Percentiles rank a stretch among this genome's conserved stretches.
These are phyloP conservation scores for Pristis pectinata DNA, from an alignment of 2,797 vertebrate genomes.

Conservation along the genomic window DNA sequence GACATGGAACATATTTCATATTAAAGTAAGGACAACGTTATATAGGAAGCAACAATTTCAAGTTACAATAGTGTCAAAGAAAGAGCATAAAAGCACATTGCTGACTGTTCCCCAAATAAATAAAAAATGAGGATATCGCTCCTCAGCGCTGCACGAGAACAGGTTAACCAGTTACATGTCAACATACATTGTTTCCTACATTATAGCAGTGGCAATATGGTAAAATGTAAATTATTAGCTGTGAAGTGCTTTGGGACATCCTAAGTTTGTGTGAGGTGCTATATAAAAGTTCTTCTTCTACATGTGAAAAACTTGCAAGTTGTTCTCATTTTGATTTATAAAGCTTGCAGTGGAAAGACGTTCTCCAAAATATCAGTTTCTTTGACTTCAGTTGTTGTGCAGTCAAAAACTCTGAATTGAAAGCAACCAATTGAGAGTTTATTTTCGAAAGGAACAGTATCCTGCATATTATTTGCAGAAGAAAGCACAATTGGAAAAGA, in stretches of 20 bases:
- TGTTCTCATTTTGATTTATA: neutral
- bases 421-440: neutral
- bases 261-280: too few relatives aligned
- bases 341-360: too few relatives aligned
- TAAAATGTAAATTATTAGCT: too few relatives aligned
- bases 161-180: neutral
- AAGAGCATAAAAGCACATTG: neutral
- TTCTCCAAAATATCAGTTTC: neutral
- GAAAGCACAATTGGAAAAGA: neutral
- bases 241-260: too few relatives aligned
- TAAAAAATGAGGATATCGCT: neutral
- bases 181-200: too few relatives aligned
- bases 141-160: neutral
- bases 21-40: neutral
- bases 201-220: too few relatives aligned
- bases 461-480: neutral
- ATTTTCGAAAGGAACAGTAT: neutral
- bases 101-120: neutral
- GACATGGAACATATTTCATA: neutral
- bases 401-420: neutral
- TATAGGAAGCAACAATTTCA: neutral
- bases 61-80: neutral
- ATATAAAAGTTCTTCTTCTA: too few relatives aligned
- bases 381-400: neutral
- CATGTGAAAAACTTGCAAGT: too few relatives aligned